Conservation (phyloP, 1,140 invertebrate genomes). For the Brachionus asplanchnoidis region DNA sequence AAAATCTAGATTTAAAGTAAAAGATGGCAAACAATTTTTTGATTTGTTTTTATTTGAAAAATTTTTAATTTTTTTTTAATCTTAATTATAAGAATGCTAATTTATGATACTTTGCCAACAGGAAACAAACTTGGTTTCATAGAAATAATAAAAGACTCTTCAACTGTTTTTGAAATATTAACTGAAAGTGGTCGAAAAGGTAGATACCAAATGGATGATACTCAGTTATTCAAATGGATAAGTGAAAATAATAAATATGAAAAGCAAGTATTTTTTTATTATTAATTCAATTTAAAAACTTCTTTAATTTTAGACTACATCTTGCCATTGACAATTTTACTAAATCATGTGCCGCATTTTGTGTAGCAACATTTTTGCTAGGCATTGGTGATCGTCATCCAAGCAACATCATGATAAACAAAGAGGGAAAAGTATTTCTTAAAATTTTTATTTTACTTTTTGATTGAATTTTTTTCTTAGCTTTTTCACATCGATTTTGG, state of each 20-base stretch:
- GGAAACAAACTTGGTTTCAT: slow-evolving; percentile 84
- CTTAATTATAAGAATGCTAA: slow-evolving; percentile 71
- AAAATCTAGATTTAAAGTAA: slow-evolving; percentile 71
- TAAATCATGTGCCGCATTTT: slow-evolving; percentile 92
- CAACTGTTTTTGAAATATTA: slow-evolving; percentile 93
- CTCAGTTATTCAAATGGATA: slow-evolving; percentile 78
- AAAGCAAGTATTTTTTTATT: slow-evolving; percentile 50
- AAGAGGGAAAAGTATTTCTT: slow-evolving; percentile 63
- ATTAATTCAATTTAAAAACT: not conserved
- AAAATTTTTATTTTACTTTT: not conserved
- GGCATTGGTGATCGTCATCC: slow-evolving; percentile 93
- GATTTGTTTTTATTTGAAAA: not conserved
- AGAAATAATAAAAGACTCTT: slow-evolving; percentile 83
- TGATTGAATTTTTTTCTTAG: slow-evolving; percentile 50
- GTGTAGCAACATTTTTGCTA: slow-evolving; percentile 96
- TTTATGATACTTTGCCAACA: slow-evolving; percentile 89
- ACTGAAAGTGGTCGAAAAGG: slow-evolving; percentile 76
- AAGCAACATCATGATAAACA: slow-evolving; percentile 98
- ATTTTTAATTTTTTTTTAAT: not conserved
- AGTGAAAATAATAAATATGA: slow-evolving; percentile 71
- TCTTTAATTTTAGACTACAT: slow-evolving; percentile 61
- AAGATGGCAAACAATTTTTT: too few species aligned
- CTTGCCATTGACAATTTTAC: slow-evolving; percentile 94
- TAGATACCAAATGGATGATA: slow-evolving; percentile 72
- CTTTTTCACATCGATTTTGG: slow-evolving; percentile 99